A percentile compares a stretch with the other conserved stretches of the same genome.
Evolutionary conservation across 2,888 invertebrate genomes (phyloP).

Genomic region (Drosophila paracracens): DNA sequence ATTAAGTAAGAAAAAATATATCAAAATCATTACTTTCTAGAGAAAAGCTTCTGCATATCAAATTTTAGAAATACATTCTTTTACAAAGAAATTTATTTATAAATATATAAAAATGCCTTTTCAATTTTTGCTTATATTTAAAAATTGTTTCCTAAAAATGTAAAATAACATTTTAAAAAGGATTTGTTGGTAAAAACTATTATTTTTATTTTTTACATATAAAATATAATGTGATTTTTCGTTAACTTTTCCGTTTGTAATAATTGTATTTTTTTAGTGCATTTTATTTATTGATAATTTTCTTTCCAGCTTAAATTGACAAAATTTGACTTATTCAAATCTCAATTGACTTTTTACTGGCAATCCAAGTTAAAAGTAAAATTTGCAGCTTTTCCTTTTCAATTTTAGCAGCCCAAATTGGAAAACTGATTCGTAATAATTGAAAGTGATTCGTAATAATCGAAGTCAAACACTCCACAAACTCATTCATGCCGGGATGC

Average conservation of each 20-base stretch:
- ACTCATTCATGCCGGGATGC: conserved; percentile 40
- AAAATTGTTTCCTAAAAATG: no score
- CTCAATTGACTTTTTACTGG: conserved; percentile 9
- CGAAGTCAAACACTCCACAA: conserved; percentile 72
- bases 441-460: conserved; percentile 60
- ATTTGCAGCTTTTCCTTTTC: background rate
- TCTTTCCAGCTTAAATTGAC: background rate
- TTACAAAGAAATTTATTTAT: no score
- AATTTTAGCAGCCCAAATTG: background rate
- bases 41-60: no score
- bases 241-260: no score
- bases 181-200: no score
- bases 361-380: conserved; percentile 6
- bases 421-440: conserved; percentile 16
- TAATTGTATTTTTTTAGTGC: no score
- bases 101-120: no score
- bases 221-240: conserved; percentile 8
- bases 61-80: no score
- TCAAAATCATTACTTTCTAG: background rate
- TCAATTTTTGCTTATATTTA: no score
- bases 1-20: no score
- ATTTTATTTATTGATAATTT: background rate
- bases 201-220: background rate
- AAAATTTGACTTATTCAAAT: background rate
- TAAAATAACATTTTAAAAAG: no score